Percentiles rank a stretch among this genome's conserved stretches.
These are phyloP conservation scores for Prolemur simus DNA, from an alignment of 2,113 vertebrate species.

Conservation along the genomic window DNA sequence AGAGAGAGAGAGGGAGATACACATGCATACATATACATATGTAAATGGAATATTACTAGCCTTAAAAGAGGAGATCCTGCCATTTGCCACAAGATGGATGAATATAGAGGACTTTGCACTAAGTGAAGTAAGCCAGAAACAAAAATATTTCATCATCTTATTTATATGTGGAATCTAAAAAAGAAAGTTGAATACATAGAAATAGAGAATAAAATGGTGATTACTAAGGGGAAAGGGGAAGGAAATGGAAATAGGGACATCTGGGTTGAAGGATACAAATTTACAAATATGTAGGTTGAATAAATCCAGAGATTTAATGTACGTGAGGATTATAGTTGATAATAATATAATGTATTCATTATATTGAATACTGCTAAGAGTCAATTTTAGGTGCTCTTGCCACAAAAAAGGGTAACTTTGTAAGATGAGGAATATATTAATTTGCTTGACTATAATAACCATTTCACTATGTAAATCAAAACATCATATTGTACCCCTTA, in stretches of 20 bases:
- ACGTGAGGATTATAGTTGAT: neutral
- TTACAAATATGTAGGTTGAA: neutral
- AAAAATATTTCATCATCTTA: neutral
- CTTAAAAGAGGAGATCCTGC: neutral
- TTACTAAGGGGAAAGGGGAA: accelerated
- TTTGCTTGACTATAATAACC: neutral
- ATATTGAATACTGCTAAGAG: neutral
- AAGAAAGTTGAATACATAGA: neutral
- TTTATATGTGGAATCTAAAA: neutral
- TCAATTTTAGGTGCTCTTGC: neutral
- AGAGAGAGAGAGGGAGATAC: too few relatives aligned
- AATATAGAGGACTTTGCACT: neutral
- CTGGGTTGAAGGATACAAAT: neutral
- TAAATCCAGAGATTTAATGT: neutral
- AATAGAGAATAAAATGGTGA: neutral
- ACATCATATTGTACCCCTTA: neutral
- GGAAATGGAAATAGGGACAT: neutral
- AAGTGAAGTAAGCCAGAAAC: neutral
- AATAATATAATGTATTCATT: neutral
- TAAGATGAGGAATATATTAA: too few relatives aligned
- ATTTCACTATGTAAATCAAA: neutral
- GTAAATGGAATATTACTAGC: neutral
- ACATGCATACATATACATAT: too few relatives aligned
- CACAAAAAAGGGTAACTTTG: neutral
- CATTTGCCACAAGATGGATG: neutral